Evolutionary conservation across 2,888 invertebrate genomes (phyloP), one percentile per base, ranked within the genome.

Genomic region (Diadegma fenestrale): DNA sequence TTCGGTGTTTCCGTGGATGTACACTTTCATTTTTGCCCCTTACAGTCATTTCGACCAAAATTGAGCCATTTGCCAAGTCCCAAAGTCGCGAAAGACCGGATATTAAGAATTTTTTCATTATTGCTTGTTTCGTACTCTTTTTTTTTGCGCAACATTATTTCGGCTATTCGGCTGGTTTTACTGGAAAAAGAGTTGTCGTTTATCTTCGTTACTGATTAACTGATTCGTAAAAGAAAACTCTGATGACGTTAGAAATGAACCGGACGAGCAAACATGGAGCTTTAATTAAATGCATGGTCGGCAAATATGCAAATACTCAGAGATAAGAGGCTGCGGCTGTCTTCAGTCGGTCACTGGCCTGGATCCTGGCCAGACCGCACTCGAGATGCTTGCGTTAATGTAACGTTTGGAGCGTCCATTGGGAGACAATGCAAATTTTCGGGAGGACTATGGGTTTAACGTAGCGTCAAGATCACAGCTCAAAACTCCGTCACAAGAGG

Each of bases 1-100:
- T 80, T 80, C 83, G 69, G 79, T 84, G 75, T 69, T 85, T 78
- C 45, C 84, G 82, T 86, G 85, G 85, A 89, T 88, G 87, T 86
- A 82, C 78, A 86, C 85, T 84, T 85, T 87, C 86, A 87, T 87
- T 76, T 58, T 33, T 69, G 80, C 17, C 37, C 51, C 54, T 26
- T 19, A 68, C 30, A 30, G 51, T 30, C 72, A 33, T 79, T 66
- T 10, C 81, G 63, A 68, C 76, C 75, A 66, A 86, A 85, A 88
- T 89, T 85, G 83, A 90, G 86, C 86, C 85, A 85, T 82, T 85
- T 77, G 81, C 66, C 22, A 26, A 61, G 22, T 45, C 63, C 26
- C 66, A 66, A 58, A 48, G 12, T 48, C 45, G 61, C 64, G 37
- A 26, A 78, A 19, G n/a, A 71, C 17, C 75, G 76, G 54, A 77